These are phyloP conservation scores for Harpagoxenus sublaevis DNA, from an alignment of 2,888 invertebrate genomes.

Conservation along the genomic window DNA sequence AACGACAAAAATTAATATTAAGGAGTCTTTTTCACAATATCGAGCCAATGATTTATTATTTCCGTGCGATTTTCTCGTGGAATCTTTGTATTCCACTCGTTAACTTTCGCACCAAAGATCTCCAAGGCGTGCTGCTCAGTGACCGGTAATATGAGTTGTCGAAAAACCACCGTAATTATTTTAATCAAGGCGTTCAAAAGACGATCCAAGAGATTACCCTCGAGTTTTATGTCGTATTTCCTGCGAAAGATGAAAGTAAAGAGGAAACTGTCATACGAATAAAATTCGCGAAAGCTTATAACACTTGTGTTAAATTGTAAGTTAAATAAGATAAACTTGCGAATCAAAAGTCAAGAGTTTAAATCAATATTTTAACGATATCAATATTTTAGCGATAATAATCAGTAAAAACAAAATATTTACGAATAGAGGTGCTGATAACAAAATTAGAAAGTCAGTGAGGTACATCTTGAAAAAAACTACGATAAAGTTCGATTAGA, in stretches of 20 bases:
- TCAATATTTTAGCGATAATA: not conserved
- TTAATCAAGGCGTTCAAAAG: conserved; percentile 67
- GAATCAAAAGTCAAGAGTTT: not conserved
- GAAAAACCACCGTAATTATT: conserved; percentile 61
- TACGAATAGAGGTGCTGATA: not conserved
- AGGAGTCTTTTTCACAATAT: not conserved
- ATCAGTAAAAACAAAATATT: not conserved
- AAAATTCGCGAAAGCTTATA: not conserved
- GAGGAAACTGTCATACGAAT: not conserved
- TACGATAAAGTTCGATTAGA: not conserved
- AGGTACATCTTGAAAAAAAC: not conserved
- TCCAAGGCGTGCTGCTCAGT: not conserved
- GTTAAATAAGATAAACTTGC: not conserved
- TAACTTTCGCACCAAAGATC: not conserved
- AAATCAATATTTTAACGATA: not conserved
- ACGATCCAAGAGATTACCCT: conserved; percentile 70
- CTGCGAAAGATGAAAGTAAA: conserved; percentile 60
- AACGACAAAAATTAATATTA: not conserved
- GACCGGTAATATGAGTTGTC: not conserved
- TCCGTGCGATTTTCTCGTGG: not conserved
- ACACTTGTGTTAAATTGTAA: not conserved
- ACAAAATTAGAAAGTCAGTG: not conserved
- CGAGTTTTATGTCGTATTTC: conserved; percentile 64
- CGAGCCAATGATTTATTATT: not conserved
- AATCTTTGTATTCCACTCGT: conserved; percentile 21